Evolutionary conservation across 1,140 invertebrate species (phyloP), one percentile per base, ranked within the genome.

Genomic region (Brachionus calyciflorus): DNA sequence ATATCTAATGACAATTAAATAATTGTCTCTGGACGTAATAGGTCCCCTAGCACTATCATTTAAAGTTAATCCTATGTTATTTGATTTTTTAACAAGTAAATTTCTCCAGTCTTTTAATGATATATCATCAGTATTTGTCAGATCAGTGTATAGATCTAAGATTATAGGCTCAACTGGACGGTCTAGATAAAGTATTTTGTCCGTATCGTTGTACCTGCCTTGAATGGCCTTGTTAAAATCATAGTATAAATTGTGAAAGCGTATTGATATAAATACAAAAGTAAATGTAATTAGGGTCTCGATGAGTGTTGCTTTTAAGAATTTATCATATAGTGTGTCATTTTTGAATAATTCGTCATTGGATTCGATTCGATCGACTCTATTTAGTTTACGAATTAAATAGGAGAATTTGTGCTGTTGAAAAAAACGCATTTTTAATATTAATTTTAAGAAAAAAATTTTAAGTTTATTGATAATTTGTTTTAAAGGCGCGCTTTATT

Each of bases 361-460:
- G 19, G 40, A 28, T 24, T 37, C 19, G 24, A 65, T 3, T 2
- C 21, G n/a, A 6, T 65, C 40, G 19, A 65, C 40, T 65, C 37
- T 41, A 44, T 65, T 65, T 65, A 65, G 40, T 41, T 65, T 65
- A 24, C 60, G 37, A 44, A 65, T 41, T 21, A 65, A 44, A 65
- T 65, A 65, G 44, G 60, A 65, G 24, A 65, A 65, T 41, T 65
- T 65, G 44, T 65, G 24, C 21, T 14, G 17, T 28, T 65, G 60
- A 44, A 65, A 44, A 65, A 65, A 65, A 44, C 60, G 17, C 60
- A 65, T 65, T 24, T 46, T 10, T 65, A 44, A 30, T 65, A 65
- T 44, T 65, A 24, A 24, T 65, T 65, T 26, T 9, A 44, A 4
- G 17, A 0, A n/a, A 44, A 12, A 24, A 44, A 4, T 44, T 5